These are phyloP conservation scores for Cephalopterus ornatus DNA, from an alignment of 2,113 vertebrate species.

Conservation along the genomic window DNA sequence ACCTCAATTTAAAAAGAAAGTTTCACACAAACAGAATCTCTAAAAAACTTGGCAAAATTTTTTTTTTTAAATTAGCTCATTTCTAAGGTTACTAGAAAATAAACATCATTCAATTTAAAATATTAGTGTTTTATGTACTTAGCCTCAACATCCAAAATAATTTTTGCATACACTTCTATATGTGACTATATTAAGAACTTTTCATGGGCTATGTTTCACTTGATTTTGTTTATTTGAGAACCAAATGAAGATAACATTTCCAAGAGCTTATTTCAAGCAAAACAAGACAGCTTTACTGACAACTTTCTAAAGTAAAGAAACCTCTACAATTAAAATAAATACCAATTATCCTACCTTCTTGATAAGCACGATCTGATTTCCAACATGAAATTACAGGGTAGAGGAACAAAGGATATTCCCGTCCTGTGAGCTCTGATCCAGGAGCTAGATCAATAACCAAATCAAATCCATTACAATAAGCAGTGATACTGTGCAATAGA, in stretches of 20 bases:
- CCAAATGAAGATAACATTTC: not conserved
- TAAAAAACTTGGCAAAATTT: not conserved
- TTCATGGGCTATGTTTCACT: not conserved
- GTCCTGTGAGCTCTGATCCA: slow-evolving; percentile 63
- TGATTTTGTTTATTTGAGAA: not conserved
- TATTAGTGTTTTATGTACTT: not conserved
- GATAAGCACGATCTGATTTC: slow-evolving; percentile 73
- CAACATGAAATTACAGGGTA: slow-evolving; percentile 79
- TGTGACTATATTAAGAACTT: not conserved
- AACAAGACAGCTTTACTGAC: not conserved
- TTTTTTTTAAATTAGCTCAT: not conserved
- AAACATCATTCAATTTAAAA: not conserved
- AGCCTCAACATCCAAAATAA: not conserved
- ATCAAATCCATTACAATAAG: not conserved
- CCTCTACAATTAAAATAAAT: not conserved
- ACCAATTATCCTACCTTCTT: slow-evolving; percentile 71
- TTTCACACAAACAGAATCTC: not conserved
- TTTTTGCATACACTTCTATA: not conserved
- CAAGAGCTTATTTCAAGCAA: not conserved
- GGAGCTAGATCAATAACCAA: slow-evolving; percentile 40
- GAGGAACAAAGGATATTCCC: slow-evolving; percentile 77
- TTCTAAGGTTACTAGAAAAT: not conserved
- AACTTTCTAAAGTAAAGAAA: not conserved
- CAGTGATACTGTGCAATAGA: not conserved
- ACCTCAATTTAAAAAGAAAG: not conserved